phyloP scores from a whole-genome alignment of 2,888 invertebrate genomes.

The Melolontha melolontha region DNA sequence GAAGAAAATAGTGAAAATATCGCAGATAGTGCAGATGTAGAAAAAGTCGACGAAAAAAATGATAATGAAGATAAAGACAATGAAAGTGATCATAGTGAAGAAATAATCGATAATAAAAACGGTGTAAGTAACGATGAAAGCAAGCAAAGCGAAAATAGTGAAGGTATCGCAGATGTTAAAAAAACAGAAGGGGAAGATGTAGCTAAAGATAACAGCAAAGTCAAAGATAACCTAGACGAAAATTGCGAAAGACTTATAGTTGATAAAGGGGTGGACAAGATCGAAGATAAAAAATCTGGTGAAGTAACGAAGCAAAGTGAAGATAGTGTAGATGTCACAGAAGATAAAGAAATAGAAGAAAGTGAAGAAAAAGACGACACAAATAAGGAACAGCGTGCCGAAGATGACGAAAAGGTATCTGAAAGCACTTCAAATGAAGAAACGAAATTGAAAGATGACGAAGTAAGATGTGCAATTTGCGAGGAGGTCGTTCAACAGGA shows the following conservation, averaged over 20 bases:
- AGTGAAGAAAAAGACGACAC: conserved; percentile 16
- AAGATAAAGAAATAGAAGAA: background rate
- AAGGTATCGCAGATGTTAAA: background rate
- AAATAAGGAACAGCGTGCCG: background rate
- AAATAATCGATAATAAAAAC: conserved; percentile 5
- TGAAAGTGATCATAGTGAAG: background rate
- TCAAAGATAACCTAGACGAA: background rate
- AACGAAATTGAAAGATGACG: conserved; percentile 8
- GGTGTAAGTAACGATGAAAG: conserved; percentile 2
- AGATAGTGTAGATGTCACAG: background rate
- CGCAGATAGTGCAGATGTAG: background rate
- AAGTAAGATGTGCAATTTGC: conserved; percentile 67
- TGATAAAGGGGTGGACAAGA: conserved; percentile 3
- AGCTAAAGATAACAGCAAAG: conserved; percentile 11
- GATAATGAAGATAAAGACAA: conserved; percentile 12
- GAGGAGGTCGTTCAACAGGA: conserved; percentile 65
- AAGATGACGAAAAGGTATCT: background rate
- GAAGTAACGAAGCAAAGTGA: conserved; percentile 9
- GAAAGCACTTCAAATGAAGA: conserved; percentile 14
- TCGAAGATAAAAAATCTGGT: conserved; percentile 5
- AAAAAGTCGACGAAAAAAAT: conserved; percentile 4
- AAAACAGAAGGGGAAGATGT: background rate
- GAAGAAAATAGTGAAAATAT: background rate
- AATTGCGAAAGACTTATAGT: background rate
- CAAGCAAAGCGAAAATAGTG: conserved; percentile 13